A percentile compares a stretch with the other conserved stretches of the same genome.
These are phyloP conservation scores for Polyploca ridens DNA, from an alignment of 2,888 invertebrate genomes.

Conservation along the genomic window DNA sequence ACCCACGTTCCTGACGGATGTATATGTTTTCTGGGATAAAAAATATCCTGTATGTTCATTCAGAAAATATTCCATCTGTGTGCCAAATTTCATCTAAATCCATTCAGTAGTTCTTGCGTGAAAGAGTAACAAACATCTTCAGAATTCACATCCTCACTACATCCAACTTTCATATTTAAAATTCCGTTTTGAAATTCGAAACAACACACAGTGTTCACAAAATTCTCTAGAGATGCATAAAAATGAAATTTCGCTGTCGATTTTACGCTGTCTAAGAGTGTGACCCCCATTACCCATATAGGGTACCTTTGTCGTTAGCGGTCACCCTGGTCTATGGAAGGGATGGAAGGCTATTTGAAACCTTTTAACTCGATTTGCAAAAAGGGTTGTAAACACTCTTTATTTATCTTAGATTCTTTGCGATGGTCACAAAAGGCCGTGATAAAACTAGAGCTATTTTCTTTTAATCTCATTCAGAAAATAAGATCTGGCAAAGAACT, in stretches of 20 bases:
- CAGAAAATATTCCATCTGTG: too few species aligned
- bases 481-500: not conserved
- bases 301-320: not conserved
- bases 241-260: not conserved
- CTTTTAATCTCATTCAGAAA: not conserved
- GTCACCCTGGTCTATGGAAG: not conserved
- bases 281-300: conserved; percentile 2
- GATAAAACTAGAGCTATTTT: not conserved
- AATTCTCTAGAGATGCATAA: not conserved
- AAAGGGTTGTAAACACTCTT: not conserved
- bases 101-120: too few species aligned
- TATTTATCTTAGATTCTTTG: not conserved
- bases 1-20: too few species aligned
- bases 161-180: too few species aligned
- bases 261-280: not conserved
- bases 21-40: too few species aligned
- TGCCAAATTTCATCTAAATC: too few species aligned
- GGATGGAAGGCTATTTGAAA: conserved; percentile 4
- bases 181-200: not conserved
- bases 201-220: not conserved
- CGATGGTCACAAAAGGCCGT: not conserved
- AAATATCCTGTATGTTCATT: too few species aligned
- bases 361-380: conserved; percentile 8
- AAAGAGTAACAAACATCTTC: too few species aligned
- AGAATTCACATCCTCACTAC: too few species aligned